A percentile compares a stretch with the other conserved stretches of the same genome.
phyloP scores from a whole-genome alignment of 2,888 invertebrate species.

The Drosophila rellima region DNA sequence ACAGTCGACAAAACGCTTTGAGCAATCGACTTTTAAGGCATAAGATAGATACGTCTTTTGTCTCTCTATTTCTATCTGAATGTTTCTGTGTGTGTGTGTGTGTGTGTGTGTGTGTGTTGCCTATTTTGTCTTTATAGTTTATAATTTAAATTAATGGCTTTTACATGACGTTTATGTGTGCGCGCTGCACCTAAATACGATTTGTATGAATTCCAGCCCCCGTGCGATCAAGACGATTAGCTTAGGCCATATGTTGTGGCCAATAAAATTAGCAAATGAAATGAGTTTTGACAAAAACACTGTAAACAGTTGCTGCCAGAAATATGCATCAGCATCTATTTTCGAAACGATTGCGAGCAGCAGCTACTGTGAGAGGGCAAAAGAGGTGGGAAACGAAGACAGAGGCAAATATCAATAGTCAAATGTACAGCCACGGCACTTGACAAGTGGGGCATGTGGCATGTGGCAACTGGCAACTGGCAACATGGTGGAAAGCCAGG shows the following conservation, averaged over 20 bases:
- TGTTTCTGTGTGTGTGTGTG: background rate
- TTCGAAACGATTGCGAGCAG: slow-evolving; percentile 20
- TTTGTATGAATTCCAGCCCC: slow-evolving; percentile 11
- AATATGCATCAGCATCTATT: slow-evolving; percentile 62
- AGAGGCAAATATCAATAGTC: slow-evolving; percentile 31
- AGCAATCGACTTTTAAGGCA: slow-evolving; percentile 73
- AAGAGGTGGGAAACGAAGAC: background rate
- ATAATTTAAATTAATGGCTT: slow-evolving; percentile 78
- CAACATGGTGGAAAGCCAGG: slow-evolving; percentile 31
- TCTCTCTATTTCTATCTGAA: background rate
- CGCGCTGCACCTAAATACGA: slow-evolving; percentile 58
- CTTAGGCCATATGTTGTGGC: slow-evolving; percentile 63
- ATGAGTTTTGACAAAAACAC: slow-evolving; percentile 53
- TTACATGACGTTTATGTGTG: slow-evolving; percentile 70
- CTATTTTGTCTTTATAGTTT: slow-evolving; percentile 71
- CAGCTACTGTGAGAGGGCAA: slow-evolving; percentile 8
- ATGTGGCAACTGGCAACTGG: slow-evolving; percentile 33
- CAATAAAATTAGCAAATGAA: slow-evolving; percentile 65
- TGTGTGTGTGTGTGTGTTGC: slow-evolving; percentile 24
- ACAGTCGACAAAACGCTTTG: slow-evolving; percentile 38
- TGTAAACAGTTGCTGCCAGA: slow-evolving; percentile 42
- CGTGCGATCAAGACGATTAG: slow-evolving; percentile 52
- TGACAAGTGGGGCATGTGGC: slow-evolving; percentile 27
- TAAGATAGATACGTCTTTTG: slow-evolving; percentile 28
- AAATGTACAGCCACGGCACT: slow-evolving; percentile 17